Conservation (phyloP, 2,113 vertebrate genomes). For the Clarias macrocephalus region DNA sequence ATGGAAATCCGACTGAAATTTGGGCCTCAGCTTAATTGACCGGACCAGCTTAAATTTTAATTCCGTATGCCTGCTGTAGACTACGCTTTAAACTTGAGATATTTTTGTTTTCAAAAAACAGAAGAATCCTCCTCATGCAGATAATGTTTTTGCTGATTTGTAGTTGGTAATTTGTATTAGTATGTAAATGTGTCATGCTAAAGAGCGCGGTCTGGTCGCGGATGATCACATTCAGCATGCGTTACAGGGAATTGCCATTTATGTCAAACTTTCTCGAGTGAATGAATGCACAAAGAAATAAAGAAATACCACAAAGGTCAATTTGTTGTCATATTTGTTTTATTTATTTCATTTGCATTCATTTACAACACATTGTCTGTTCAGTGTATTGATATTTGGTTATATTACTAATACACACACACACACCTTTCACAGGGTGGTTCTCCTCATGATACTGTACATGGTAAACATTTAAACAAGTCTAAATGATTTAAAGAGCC, state of each 20-base stretch:
- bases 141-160: not conserved
- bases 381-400: not conserved
- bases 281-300: not conserved
- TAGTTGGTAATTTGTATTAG: not conserved
- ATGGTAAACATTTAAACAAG: not conserved
- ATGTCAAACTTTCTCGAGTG: not conserved
- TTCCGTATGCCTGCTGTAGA: too few relatives aligned
- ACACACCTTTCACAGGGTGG: not conserved
- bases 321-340: not conserved
- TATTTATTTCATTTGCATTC: not conserved
- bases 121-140: not conserved
- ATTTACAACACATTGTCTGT: not conserved
- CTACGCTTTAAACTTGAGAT: not conserved
- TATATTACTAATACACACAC: not conserved
- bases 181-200: not conserved
- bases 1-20: too few relatives aligned
- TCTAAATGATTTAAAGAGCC: slow-evolving; percentile 28
- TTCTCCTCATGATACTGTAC: not conserved
- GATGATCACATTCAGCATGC: too few relatives aligned
- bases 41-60: too few relatives aligned
- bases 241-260: not conserved
- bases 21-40: too few relatives aligned
- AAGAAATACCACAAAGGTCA: not conserved
- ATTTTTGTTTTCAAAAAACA: not conserved
- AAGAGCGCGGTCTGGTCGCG: too few relatives aligned